These are phyloP conservation scores for Sinodicranocentrus sp. DNA, from an alignment of 2,888 invertebrate genomes.

Conservation along the genomic window DNA sequence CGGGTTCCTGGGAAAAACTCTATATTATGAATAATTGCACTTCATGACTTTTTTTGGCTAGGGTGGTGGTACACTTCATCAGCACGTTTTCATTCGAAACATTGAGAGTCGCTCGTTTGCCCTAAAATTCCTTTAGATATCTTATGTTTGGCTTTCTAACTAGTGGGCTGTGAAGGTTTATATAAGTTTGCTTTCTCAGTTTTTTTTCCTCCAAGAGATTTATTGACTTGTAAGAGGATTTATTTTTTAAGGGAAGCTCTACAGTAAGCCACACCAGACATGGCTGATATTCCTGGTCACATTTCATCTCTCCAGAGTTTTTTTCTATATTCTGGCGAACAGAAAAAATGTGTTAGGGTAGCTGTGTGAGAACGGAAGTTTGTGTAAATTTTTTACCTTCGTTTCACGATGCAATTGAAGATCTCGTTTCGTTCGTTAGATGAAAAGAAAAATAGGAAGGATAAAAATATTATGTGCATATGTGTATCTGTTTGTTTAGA, in stretches of 20 bases:
- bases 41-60: neutral
- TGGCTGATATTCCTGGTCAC: conserved; percentile 18
- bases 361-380: too few species aligned
- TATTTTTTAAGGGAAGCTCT: conserved; percentile 48
- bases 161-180: neutral
- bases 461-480: too few species aligned
- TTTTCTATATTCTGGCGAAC: too few species aligned
- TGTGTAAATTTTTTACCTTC: too few species aligned
- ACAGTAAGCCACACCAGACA: conserved; percentile 40
- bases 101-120: too few species aligned
- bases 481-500: too few species aligned
- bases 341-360: too few species aligned
- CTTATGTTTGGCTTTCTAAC: neutral
- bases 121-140: neutral
- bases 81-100: too few species aligned
- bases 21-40: conserved; percentile 32
- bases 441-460: too few species aligned
- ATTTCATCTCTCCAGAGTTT: conserved; percentile 49
- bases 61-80: neutral
- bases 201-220: conserved; percentile 48
- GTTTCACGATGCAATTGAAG: too few species aligned
- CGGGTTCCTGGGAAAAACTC: neutral
- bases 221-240: conserved; percentile 69
- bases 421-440: too few species aligned
- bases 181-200: neutral